Percentiles rank a stretch among this genome's conserved stretches.
These are phyloP conservation scores for Trichoplusia ni DNA, from an alignment of 1,140 invertebrate species.

Conservation along the genomic window DNA sequence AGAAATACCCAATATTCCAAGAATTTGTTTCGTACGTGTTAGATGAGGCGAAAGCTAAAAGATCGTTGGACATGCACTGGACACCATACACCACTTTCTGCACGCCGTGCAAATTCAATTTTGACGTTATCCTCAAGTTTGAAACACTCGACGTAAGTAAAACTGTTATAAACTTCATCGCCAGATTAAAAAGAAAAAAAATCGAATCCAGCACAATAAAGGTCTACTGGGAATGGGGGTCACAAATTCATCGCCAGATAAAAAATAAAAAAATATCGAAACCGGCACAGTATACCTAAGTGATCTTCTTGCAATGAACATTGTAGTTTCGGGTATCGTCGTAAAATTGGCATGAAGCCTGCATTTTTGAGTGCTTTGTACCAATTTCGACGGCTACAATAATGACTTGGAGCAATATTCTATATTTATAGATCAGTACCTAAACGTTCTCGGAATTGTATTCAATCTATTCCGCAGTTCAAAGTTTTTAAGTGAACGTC, in stretches of 20 bases:
- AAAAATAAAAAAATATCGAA: too few species aligned
- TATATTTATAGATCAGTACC: not conserved
- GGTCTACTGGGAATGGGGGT: too few species aligned
- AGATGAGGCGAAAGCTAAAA: slow-evolving; percentile 84
- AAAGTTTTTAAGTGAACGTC: slow-evolving; percentile 24
- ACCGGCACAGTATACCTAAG: not conserved
- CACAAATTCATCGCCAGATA: too few species aligned
- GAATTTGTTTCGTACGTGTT: slow-evolving; percentile 90
- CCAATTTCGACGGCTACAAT: not conserved
- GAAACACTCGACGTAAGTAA: slow-evolving; percentile 87
- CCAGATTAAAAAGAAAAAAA: too few species aligned
- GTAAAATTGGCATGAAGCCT: not conserved
- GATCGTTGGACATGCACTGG: slow-evolving; percentile 95
- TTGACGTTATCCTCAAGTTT: slow-evolving; percentile 94
- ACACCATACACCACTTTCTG: slow-evolving; percentile 92
- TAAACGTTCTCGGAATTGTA: not conserved
- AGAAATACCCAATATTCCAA: slow-evolving; percentile 87
- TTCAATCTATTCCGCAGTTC: slow-evolving; percentile 9
- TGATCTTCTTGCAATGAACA: slow-evolving; percentile 77
- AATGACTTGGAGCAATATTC: not conserved
- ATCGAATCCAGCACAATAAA: too few species aligned
- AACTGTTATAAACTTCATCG: not conserved
- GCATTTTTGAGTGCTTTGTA: not conserved
- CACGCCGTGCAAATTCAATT: slow-evolving; percentile 93
- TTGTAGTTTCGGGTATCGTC: not conserved